These are phyloP conservation scores for Echiichthys vipera DNA, from an alignment of 2,797 vertebrate genomes.

Conservation along the genomic window DNA sequence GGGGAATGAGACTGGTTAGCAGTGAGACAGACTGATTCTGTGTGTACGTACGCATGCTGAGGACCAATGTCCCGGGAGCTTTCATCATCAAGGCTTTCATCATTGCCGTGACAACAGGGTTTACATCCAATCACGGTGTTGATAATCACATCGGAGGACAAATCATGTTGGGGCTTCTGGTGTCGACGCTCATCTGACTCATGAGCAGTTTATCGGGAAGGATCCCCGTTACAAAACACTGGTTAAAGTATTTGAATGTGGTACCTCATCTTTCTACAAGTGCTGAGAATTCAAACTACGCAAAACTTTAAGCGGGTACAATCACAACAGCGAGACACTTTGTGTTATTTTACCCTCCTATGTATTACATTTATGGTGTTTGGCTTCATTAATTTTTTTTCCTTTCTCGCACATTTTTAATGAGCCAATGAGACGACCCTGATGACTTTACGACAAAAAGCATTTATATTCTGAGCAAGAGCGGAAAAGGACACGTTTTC, in stretches of 20 bases:
- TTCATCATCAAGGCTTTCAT: conserved; percentile 71
- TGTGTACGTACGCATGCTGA: conserved; percentile 4
- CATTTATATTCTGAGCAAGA: conserved; percentile 63
- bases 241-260: not conserved
- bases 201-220: conserved; percentile 15
- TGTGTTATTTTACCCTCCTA: conserved; percentile 52
- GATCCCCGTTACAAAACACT: not conserved
- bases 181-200: conserved; percentile 46
- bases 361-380: conserved; percentile 64
- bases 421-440: conserved; percentile 69
- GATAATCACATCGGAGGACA: conserved; percentile 70
- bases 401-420: conserved; percentile 64
- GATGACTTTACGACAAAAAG: conserved; percentile 65
- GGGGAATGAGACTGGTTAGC: conserved; percentile 82
- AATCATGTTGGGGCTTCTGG: conserved; percentile 45
- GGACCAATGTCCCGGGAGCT: conserved; percentile 57
- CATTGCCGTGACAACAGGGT: conserved; percentile 71
- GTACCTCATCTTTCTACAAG: not conserved
- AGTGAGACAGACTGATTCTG: conserved; percentile 47
- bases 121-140: conserved; percentile 69
- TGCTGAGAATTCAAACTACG: conserved; percentile 43
- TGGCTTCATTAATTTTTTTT: conserved; percentile 64
- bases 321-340: conserved; percentile 27
- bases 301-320: conserved; percentile 35
- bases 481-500: conserved; percentile 54